These are phyloP conservation scores for Mormyrus proboscirostris DNA, from an alignment of 2,797 vertebrate genomes.

Conservation along the genomic window DNA sequence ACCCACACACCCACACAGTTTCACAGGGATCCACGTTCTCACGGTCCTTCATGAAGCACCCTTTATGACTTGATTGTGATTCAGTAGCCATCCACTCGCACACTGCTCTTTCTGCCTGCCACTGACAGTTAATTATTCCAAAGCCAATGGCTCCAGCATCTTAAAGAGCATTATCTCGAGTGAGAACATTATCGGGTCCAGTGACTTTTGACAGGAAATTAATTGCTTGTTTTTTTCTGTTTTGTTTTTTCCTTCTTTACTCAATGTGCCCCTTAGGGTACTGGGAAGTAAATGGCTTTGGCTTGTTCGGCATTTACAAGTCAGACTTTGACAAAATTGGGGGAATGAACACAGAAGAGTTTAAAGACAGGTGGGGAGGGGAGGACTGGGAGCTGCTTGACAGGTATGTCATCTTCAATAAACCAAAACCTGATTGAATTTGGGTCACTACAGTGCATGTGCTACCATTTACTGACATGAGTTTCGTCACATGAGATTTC, in stretches of 20 bases:
- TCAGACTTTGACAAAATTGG: constrained; percentile 92
- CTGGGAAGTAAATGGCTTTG: constrained; percentile 97
- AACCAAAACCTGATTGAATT: background rate
- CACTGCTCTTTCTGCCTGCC: background rate
- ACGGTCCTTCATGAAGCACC: background rate
- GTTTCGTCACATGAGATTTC: background rate
- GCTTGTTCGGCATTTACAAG: constrained; percentile 94
- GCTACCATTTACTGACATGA: background rate
- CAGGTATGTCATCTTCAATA: constrained; percentile 63
- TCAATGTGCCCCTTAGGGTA: constrained; percentile 67
- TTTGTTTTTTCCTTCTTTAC: constrained; percentile 4
- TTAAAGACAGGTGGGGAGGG: constrained; percentile 96
- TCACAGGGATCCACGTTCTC: background rate
- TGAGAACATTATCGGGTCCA: background rate
- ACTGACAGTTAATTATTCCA: background rate
- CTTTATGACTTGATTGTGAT: constrained; percentile 5
- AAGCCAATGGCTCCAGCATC: background rate
- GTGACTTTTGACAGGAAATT: background rate
- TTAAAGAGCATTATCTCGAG: background rate
- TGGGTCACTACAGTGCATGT: background rate
- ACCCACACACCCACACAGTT: background rate
- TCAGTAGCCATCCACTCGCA: background rate
- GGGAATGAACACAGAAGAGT: constrained; percentile 98
- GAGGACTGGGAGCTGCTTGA: constrained; percentile 97
- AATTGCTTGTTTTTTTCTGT: background rate